phyloP scores from a whole-genome alignment of 1,140 invertebrate genomes.

The Drosophila truncata region DNA sequence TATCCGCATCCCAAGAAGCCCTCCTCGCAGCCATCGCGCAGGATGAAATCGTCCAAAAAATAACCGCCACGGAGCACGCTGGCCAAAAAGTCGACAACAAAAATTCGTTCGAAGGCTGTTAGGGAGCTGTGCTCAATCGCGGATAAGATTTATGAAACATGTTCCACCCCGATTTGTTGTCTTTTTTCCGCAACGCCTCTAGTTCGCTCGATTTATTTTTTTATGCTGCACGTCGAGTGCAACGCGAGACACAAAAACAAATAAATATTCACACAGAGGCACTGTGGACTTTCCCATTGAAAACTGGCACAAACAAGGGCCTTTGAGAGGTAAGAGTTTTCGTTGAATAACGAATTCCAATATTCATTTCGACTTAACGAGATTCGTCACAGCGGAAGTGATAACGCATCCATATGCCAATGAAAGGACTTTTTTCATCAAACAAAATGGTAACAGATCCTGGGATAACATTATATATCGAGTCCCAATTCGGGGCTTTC shows the following conservation, averaged over 20 bases:
- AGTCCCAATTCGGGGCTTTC: not conserved
- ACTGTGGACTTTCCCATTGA: slow-evolving; percentile 36
- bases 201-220: slow-evolving; percentile 30
- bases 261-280: slow-evolving; percentile 58
- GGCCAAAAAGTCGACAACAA: slow-evolving; percentile 61
- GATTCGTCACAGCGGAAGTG: not conserved
- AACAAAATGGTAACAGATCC: not conserved
- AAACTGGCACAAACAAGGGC: not conserved
- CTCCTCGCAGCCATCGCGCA: slow-evolving; percentile 1
- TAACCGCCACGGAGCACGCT: slow-evolving; percentile 6
- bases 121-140: slow-evolving; percentile 69
- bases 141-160: slow-evolving; percentile 77
- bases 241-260: slow-evolving; percentile 53
- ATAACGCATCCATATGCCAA: not conserved
- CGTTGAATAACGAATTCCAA: not conserved
- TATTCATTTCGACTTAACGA: not conserved
- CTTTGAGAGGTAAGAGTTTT: not conserved
- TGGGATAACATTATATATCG: not conserved
- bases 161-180: slow-evolving; percentile 59
- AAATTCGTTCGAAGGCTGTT: slow-evolving; percentile 60
- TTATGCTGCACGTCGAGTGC: slow-evolving; percentile 41
- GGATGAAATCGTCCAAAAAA: slow-evolving; percentile 25
- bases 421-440: not conserved
- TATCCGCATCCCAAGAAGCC: slow-evolving; percentile 5
- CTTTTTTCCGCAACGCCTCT: slow-evolving; percentile 19